These are phyloP conservation scores for Pycnomerus fuliginosus DNA, from an alignment of 2,888 invertebrate species.

Conservation along the genomic window DNA sequence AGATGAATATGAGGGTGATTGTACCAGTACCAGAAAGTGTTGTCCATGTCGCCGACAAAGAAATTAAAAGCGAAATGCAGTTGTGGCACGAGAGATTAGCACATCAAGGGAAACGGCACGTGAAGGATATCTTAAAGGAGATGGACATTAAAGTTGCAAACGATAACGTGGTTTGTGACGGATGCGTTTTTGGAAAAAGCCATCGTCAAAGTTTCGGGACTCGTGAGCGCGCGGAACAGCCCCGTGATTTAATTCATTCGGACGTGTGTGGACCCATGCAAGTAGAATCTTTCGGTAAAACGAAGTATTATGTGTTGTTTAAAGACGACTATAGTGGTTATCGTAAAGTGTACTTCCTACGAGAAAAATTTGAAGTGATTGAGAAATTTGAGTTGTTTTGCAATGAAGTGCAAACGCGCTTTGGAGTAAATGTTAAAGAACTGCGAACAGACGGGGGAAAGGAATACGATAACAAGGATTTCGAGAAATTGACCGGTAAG, in stretches of 20 bases:
- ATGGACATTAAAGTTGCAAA: conserved; percentile 15
- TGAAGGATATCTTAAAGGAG: conserved; percentile 17
- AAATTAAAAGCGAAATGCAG: too few species aligned
- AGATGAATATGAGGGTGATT: too few species aligned
- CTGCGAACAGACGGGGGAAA: conserved; percentile 20
- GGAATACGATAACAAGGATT: conserved; percentile 25
- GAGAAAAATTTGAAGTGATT: conserved; percentile 17
- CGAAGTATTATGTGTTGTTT: conserved; percentile 12
- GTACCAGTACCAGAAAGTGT: too few species aligned
- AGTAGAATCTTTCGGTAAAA: conserved; percentile 5
- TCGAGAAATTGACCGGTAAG: conserved; percentile 13
- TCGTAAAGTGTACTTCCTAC: conserved; percentile 7
- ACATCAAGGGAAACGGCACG: conserved; percentile 27
- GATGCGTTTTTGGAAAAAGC: conserved; percentile 29
- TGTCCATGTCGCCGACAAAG: too few species aligned
- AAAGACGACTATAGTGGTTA: conserved; percentile 13
- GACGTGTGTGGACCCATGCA: conserved; percentile 1
- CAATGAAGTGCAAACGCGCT: conserved; percentile 13
- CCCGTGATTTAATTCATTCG: conserved; percentile 1
- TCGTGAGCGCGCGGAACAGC: conserved; percentile 2
- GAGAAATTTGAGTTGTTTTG: conserved; percentile 24
- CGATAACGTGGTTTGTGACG: conserved; percentile 23
- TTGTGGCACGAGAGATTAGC: conserved; percentile 25
- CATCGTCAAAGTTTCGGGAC: conserved; percentile 23
- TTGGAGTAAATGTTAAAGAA: conserved; percentile 23